phyloP scores from a whole-genome alignment of 1,140 invertebrate genomes.

The Megathymus violae region DNA sequence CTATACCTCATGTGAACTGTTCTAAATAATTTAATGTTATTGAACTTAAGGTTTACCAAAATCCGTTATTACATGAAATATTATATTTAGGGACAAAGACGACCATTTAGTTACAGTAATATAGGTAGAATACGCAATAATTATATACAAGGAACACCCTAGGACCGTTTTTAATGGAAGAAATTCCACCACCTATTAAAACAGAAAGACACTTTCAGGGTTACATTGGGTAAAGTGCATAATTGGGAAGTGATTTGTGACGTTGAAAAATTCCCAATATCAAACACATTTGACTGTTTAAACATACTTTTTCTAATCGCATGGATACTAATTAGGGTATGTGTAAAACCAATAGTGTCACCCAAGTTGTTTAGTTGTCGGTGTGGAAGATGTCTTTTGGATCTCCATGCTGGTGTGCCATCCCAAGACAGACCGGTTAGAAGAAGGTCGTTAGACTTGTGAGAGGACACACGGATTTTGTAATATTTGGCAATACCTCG shows the following conservation, averaged over 20 bases:
- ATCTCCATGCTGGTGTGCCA: constrained; percentile 82
- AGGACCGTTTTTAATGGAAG: constrained; percentile 75
- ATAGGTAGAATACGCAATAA: constrained; percentile 39
- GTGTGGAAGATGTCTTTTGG: constrained; percentile 57
- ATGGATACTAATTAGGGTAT: constrained; percentile 58
- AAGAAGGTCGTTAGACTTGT: constrained; percentile 81
- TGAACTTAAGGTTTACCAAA: constrained; percentile 21
- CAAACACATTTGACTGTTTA: background rate
- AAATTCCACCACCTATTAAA: constrained; percentile 75
- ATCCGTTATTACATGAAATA: constrained; percentile 20
- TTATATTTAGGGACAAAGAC: constrained; percentile 40
- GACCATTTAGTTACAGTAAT: constrained; percentile 58
- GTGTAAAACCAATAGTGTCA: constrained; percentile 61
- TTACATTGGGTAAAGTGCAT: constrained; percentile 53
- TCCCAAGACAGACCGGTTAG: constrained; percentile 81
- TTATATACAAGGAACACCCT: constrained; percentile 63
- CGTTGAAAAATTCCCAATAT: constrained; percentile 6
- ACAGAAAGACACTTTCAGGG: constrained; percentile 59
- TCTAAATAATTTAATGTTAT: constrained; percentile 9
- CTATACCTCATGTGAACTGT: background rate
- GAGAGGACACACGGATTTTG: constrained; percentile 75
- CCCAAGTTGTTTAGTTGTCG: constrained; percentile 66
- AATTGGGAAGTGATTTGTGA: constrained; percentile 45
- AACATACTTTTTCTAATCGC: constrained; percentile 36
- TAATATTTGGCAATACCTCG: constrained; percentile 88